These are phyloP conservation scores for Tipula confusa DNA, from an alignment of 2,888 invertebrate species.

Conservation along the genomic window DNA sequence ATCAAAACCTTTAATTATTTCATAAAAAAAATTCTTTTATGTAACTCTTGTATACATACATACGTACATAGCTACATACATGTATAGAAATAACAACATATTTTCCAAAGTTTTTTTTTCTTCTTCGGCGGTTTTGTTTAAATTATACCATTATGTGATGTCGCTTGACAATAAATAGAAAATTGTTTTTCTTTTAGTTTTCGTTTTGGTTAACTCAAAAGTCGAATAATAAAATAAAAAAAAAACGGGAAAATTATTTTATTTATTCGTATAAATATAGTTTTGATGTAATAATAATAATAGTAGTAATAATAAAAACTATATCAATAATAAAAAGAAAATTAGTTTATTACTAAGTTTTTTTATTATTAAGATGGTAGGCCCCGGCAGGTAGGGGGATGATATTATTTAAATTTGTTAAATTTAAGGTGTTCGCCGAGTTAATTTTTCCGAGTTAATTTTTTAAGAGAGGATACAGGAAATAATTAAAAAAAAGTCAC, in stretches of 20 bases:
- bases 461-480: no score
- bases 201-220: not conserved
- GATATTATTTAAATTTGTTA: no score
- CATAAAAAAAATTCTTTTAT: not conserved
- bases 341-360: not conserved
- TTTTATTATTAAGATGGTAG: no score
- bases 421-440: no score
- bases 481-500: no score
- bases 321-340: not conserved
- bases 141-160: conserved; percentile 25
- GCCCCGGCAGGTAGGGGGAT: no score
- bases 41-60: not conserved
- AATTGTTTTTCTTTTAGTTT: not conserved
- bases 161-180: conserved; percentile 25
- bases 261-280: not conserved
- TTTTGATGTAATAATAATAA: not conserved
- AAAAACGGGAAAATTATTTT: not conserved
- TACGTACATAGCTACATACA: not conserved
- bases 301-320: not conserved
- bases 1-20: not conserved
- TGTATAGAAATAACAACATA: not conserved
- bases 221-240: not conserved
- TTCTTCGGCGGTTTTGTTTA: not conserved
- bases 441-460: no score
- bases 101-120: not conserved